A percentile compares a stretch with the other conserved stretches of the same genome.
Conservation (phyloP, 1,140 invertebrate species). For the Cylas formicarius region DNA sequence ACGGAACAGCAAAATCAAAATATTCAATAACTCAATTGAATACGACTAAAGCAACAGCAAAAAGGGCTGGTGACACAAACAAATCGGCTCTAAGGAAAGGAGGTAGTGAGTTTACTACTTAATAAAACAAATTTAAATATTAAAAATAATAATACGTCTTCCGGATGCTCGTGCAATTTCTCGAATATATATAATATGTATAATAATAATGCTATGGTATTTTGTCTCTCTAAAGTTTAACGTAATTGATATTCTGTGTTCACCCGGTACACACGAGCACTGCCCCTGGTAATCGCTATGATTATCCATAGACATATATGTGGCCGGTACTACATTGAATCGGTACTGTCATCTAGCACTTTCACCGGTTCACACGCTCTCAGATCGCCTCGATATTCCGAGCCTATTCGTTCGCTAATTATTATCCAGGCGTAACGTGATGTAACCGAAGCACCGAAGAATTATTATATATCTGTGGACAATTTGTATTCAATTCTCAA, state of each 20-base stretch:
- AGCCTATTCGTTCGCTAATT: conserved; percentile 18
- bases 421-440: conserved; percentile 22
- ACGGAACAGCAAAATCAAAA: too few species aligned
- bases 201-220: conserved; percentile 8
- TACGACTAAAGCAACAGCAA: too few species aligned
- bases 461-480: too few species aligned
- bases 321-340: conserved; percentile 20
- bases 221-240: not conserved
- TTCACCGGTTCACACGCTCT: conserved; percentile 27
- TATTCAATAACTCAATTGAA: too few species aligned
- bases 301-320: conserved; percentile 25
- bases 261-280: conserved; percentile 14
- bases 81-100: not conserved
- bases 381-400: conserved; percentile 22
- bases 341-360: conserved; percentile 25
- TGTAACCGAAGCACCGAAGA: too few species aligned
- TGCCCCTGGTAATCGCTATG: conserved; percentile 21
- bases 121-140: not conserved
- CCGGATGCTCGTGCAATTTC: not conserved
- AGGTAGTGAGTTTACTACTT: not conserved
- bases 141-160: not conserved
- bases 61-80: too few species aligned
- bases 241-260: conserved; percentile 7
- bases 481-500: too few species aligned
- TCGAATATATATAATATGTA: not conserved